These are phyloP conservation scores for Nomada hirtipes DNA, from an alignment of 2,888 invertebrate species.

Conservation along the genomic window DNA sequence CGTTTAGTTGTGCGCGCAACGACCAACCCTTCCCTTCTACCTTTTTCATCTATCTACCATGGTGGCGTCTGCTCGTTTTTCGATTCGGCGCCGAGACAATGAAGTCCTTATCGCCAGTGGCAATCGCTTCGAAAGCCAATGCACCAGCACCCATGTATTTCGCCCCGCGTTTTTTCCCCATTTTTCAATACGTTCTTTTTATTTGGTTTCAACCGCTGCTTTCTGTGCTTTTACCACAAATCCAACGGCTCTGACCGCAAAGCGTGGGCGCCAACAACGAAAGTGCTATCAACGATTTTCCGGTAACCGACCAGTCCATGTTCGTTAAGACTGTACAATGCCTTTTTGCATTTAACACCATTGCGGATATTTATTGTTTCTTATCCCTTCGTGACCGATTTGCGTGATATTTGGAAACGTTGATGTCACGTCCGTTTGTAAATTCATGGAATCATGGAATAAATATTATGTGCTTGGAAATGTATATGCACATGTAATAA, in stretches of 20 bases:
- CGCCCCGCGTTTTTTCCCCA: conserved; percentile 48
- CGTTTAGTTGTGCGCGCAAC: conserved; percentile 53
- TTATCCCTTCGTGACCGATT: not conserved
- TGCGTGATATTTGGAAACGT: not conserved
- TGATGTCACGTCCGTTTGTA: too few relatives aligned
- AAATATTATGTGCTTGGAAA: too few relatives aligned
- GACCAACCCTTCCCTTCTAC: conserved; percentile 28
- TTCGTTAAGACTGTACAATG: conserved; percentile 13
- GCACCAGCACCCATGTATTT: conserved; percentile 50
- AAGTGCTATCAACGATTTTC: conserved; percentile 39
- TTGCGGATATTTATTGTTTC: conserved; percentile 29
- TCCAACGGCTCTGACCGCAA: conserved; percentile 55
- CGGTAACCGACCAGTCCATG: conserved; percentile 20
- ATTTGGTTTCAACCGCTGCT: conserved; percentile 58
- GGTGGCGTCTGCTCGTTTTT: conserved; percentile 59
- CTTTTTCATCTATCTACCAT: conserved; percentile 19
- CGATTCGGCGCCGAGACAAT: conserved; percentile 70
- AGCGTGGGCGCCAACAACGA: conserved; percentile 55
- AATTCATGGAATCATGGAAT: too few relatives aligned
- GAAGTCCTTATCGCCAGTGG: conserved; percentile 69
- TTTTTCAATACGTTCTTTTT: conserved; percentile 56
- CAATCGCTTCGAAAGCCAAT: conserved; percentile 62
- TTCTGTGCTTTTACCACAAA: conserved; percentile 53
- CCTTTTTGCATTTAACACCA: conserved; percentile 6
- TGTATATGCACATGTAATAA: too few relatives aligned